Conservation (phyloP, 2,888 invertebrate genomes). For the Eupithecia centaureata region DNA sequence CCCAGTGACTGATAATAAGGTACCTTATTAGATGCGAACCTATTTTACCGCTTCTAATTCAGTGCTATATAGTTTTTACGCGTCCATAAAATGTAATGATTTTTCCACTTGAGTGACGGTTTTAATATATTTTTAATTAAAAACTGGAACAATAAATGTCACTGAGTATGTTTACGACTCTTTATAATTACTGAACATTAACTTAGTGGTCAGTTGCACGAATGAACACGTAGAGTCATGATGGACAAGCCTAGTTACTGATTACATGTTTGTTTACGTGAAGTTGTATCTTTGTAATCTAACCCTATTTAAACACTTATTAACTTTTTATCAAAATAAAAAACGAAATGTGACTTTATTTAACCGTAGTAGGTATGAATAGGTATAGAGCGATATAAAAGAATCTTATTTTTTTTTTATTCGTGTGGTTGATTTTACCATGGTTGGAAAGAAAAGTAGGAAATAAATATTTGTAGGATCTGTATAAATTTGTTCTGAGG, state of each 20-base stretch:
- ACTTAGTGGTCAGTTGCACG: background rate
- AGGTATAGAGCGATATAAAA: too few relatives aligned
- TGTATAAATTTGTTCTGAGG: too few relatives aligned
- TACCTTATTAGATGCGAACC: background rate
- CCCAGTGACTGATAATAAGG: background rate
- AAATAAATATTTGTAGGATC: too few relatives aligned
- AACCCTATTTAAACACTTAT: too few relatives aligned
- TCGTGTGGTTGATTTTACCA: too few relatives aligned
- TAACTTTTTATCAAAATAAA: too few relatives aligned
- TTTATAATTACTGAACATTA: constrained; percentile 35
- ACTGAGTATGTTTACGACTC: constrained; percentile 52
- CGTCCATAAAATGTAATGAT: constrained; percentile 43
- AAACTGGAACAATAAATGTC: constrained; percentile 55
- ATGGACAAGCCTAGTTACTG: background rate
- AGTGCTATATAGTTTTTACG: constrained; percentile 41
- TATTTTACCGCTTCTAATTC: constrained; percentile 35
- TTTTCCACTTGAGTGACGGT: constrained; percentile 39
- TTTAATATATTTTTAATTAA: constrained; percentile 49
- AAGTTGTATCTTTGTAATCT: background rate
- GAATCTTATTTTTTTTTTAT: too few relatives aligned
- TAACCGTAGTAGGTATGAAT: too few relatives aligned
- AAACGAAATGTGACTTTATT: too few relatives aligned
- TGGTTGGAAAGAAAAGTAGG: too few relatives aligned
- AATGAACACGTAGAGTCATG: background rate
- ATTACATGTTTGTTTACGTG: background rate